Percentiles rank a stretch among this genome's conserved stretches.
Evolutionary conservation across 1,140 invertebrate genomes (phyloP).

Genomic region (Lordiphosa stackelbergi): DNA sequence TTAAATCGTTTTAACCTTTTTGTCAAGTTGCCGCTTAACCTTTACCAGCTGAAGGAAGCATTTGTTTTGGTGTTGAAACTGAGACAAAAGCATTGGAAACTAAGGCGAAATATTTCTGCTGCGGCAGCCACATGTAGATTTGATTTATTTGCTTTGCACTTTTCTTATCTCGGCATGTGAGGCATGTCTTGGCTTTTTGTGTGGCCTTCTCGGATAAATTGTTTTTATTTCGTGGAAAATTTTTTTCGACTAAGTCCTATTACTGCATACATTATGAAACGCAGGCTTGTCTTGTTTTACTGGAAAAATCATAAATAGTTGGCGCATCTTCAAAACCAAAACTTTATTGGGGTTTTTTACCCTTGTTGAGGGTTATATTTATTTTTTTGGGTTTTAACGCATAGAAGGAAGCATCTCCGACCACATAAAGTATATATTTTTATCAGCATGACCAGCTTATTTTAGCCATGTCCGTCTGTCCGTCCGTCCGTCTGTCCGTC

Average conservation of each 20-base stretch:
- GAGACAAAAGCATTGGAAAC: conserved; percentile 38
- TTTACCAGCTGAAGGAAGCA: conserved; percentile 73
- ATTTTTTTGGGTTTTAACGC: too few relatives aligned
- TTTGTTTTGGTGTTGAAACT: conserved; percentile 55
- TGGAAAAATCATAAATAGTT: conserved; percentile 59
- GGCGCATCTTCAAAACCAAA: conserved; percentile 59
- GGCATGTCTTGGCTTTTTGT: conserved; percentile 33
- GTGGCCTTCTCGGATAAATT: conserved; percentile 40
- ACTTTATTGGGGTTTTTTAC: conserved; percentile 50
- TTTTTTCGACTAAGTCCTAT: conserved; percentile 51
- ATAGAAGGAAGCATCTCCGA: too few relatives aligned
- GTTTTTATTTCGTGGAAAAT: conserved; percentile 30
- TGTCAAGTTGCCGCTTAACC: conserved; percentile 75
- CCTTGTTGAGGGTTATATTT: too few relatives aligned
- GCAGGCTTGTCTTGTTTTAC: conserved; percentile 31
- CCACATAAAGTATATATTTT: too few relatives aligned
- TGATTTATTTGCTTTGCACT: conserved; percentile 64
- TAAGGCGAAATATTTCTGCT: conserved; percentile 31
- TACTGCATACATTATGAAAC: conserved; percentile 70
- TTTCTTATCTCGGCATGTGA: conserved; percentile 48
- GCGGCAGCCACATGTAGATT: conserved; percentile 44
- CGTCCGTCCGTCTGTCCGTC: too few relatives aligned
- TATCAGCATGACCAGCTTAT: too few relatives aligned
- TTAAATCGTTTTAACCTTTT: conserved; percentile 75
- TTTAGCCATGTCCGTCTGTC: too few relatives aligned